Evolutionary conservation across 2,888 invertebrate species (phyloP), one percentile per base, ranked within the genome.

Genomic region (Mesorhabditis sp.): DNA sequence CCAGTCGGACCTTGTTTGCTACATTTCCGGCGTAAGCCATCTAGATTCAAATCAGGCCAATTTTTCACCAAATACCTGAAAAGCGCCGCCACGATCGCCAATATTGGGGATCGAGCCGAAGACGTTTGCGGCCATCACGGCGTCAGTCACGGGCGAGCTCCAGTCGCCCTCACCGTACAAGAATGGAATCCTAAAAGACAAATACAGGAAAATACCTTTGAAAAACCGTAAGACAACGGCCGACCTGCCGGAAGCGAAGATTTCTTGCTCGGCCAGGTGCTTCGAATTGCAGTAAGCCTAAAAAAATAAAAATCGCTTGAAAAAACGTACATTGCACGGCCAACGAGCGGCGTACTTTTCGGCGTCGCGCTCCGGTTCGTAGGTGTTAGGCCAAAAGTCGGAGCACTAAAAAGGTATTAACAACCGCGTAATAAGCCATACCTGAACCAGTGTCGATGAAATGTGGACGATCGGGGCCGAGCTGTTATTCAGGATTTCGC

Each of bases 21-120:
- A 76, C 75, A 68, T 83, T 83, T 28, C 82, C 80, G 58, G 78
- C 80, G 66, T 81, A 81, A 2, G 83, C 76, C 76, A 84, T 75
- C 77, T 83, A 64, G 66, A 44, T 62, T 62, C 10, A 42, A 13
- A 67, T 66, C 41, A 65, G n/a, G 58, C 10, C 28, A 50, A 50
- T 50, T n/a, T 50, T 13, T n/a, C 7, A 50, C 7, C 7, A 13
- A 13, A 50, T 62, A 82, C 81, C 78, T 83, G 83, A 67, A 80
- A 70, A 28, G 76, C 77, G 2, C 83, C 82, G 41, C 74, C 79
- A 41, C 74, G 65, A 45, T 82, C 83, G 3, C 83, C 82, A 50
- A 83, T 70, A 7, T 70, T 50, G 0, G 79, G 75, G 13, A 80
- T 58, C 28, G 67, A 72, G 13, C 66, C 67, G 10, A 76, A 64